A percentile compares a stretch with the other conserved stretches of the same genome.
Conservation (phyloP, 2,113 vertebrate species). For the Cyprinodon variegatus region DNA sequence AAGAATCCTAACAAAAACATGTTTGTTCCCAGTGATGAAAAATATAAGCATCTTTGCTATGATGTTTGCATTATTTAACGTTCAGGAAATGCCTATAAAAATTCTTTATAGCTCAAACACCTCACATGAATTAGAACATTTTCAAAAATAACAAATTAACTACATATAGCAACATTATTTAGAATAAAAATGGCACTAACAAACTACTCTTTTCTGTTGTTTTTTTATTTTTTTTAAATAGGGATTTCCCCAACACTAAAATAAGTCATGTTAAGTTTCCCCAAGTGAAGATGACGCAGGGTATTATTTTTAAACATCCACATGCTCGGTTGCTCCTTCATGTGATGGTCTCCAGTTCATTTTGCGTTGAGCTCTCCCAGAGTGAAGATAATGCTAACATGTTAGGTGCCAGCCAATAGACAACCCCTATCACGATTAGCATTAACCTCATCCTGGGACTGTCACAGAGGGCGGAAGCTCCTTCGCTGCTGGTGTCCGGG, state of each 20-base stretch:
- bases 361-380: slow-evolving; percentile 47
- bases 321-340: neutral
- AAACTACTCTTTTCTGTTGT: too few species aligned
- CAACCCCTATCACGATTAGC: slow-evolving; percentile 89
- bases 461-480: neutral
- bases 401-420: slow-evolving; percentile 72
- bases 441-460: slow-evolving; percentile 80
- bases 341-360: neutral
- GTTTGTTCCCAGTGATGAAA: neutral
- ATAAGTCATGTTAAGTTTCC: neutral
- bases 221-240: too few species aligned
- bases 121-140: too few species aligned
- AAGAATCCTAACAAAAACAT: neutral
- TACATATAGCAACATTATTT: too few species aligned
- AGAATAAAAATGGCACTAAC: too few species aligned
- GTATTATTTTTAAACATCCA: neutral
- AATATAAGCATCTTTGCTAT: neutral
- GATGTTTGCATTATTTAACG: neutral
- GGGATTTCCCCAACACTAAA: neutral
- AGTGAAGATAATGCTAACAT: slow-evolving; percentile 83
- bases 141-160: neutral
- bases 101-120: too few species aligned
- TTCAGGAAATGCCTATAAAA: neutral
- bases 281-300: neutral
- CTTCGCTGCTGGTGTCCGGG: neutral